These are phyloP conservation scores for Trichogramma evanescens DNA, from an alignment of 2,888 invertebrate genomes.

Conservation along the genomic window DNA sequence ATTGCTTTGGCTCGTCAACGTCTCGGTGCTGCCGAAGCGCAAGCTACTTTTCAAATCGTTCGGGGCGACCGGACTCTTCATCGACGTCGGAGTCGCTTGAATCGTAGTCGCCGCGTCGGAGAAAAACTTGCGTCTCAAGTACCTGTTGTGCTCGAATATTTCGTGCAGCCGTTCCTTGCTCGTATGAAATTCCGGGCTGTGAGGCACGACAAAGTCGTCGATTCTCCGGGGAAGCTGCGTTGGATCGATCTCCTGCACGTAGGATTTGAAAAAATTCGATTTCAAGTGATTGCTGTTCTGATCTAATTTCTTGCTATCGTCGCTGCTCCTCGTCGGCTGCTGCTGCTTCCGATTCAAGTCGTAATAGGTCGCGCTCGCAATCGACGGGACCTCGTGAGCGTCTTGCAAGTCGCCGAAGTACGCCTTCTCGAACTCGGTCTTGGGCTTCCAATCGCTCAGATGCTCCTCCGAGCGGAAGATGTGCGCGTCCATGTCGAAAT, in stretches of 20 bases:
- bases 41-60: background rate
- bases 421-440: conserved; percentile 38
- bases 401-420: conserved; percentile 31
- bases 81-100: background rate
- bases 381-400: background rate
- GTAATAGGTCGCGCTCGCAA: conserved; percentile 11
- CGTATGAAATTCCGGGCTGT: conserved; percentile 28
- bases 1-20: conserved; percentile 42
- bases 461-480: conserved; percentile 16
- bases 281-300: conserved; percentile 10
- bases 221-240: conserved; percentile 14
- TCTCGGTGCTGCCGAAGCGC: conserved; percentile 44
- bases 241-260: conserved; percentile 2
- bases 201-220: conserved; percentile 21
- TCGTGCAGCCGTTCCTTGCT: conserved; percentile 42
- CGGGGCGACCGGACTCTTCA: background rate
- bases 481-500: conserved; percentile 2
- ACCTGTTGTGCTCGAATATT: conserved; percentile 42
- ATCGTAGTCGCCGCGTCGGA: conserved; percentile 25
- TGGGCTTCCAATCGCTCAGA: conserved; percentile 32
- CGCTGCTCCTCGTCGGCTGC: background rate
- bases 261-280: background rate
- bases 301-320: conserved; percentile 1
- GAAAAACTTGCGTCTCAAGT: conserved; percentile 40
- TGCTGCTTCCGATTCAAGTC: conserved; percentile 17